These are phyloP conservation scores for Steinernema hermaphroditum DNA, from an alignment of 2,888 invertebrate genomes.

Conservation along the genomic window DNA sequence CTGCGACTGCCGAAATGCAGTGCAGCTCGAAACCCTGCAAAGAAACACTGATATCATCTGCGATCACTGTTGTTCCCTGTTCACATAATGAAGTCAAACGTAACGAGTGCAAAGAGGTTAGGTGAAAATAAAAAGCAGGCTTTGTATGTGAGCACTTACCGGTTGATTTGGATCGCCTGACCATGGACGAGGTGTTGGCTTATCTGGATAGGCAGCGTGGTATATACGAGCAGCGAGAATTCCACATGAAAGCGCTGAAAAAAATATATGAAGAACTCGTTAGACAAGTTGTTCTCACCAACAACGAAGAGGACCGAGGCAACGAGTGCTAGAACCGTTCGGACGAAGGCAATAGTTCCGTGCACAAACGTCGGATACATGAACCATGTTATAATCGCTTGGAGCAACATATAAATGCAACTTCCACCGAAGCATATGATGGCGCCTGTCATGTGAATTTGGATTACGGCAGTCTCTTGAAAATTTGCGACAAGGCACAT, in stretches of 20 bases:
- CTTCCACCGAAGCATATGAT: slow-evolving; percentile 56
- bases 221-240: slow-evolving; percentile 49
- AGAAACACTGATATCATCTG: slow-evolving; percentile 25
- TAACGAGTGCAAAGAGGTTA: too few relatives aligned
- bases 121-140: too few relatives aligned
- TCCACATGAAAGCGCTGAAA: slow-evolving; percentile 57
- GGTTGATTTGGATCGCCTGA: slow-evolving; percentile 50
- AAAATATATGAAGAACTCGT: slow-evolving; percentile 31
- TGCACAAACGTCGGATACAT: slow-evolving; percentile 49
- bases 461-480: slow-evolving; percentile 62
- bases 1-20: slow-evolving; percentile 73
- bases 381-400: slow-evolving; percentile 45
- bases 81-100: too few relatives aligned
- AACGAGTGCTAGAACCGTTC: slow-evolving; percentile 44
- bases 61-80: too few relatives aligned
- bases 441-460: slow-evolving; percentile 58
- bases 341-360: slow-evolving; percentile 45
- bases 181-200: slow-evolving; percentile 64
- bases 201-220: slow-evolving; percentile 56
- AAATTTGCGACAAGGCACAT: slow-evolving; percentile 66
- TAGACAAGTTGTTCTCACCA: slow-evolving; percentile 40
- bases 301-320: slow-evolving; percentile 44
- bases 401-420: slow-evolving; percentile 55
- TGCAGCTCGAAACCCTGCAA: slow-evolving; percentile 74
- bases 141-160: slow-evolving; percentile 45